Conservation (phyloP, 2,113 vertebrate species). For the Pungitius pungitius region DNA sequence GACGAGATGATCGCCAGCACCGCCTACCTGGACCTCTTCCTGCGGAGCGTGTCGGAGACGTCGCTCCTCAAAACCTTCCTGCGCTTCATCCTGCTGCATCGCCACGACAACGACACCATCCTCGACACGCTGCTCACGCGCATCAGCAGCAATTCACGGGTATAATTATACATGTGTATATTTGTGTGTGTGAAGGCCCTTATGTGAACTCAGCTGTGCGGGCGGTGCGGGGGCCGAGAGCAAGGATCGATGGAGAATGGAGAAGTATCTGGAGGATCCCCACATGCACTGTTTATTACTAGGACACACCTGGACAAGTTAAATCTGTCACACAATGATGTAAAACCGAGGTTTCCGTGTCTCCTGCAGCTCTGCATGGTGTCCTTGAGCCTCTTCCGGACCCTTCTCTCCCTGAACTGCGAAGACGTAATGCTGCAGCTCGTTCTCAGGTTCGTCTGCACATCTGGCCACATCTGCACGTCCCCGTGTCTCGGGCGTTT, state of each 20-base stretch:
- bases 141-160: constrained; percentile 95
- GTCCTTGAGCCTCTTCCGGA: constrained; percentile 94
- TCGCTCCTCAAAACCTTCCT: constrained; percentile 94
- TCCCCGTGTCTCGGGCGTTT: background rate
- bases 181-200: background rate
- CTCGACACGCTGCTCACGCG: constrained; percentile 93
- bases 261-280: background rate
- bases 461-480: background rate
- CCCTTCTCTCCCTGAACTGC: constrained; percentile 93
- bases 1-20: constrained; percentile 98
- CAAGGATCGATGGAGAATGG: constrained; percentile 19
- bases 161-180: background rate
- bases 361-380: constrained; percentile 93
- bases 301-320: background rate
- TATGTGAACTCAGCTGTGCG: constrained; percentile 37
- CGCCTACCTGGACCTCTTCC: constrained; percentile 95
- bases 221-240: constrained; percentile 47
- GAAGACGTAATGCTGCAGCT: constrained; percentile 97
- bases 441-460: constrained; percentile 87
- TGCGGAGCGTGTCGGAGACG: constrained; percentile 91
- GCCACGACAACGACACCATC: constrained; percentile 91
- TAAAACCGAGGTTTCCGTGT: background rate
- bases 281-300: background rate
- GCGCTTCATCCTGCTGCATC: constrained; percentile 93
- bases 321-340: background rate